A percentile compares a stretch with the other conserved stretches of the same genome.
phyloP scores from a whole-genome alignment of 2,113 vertebrate species.

The Centrocercus urophasianus region DNA sequence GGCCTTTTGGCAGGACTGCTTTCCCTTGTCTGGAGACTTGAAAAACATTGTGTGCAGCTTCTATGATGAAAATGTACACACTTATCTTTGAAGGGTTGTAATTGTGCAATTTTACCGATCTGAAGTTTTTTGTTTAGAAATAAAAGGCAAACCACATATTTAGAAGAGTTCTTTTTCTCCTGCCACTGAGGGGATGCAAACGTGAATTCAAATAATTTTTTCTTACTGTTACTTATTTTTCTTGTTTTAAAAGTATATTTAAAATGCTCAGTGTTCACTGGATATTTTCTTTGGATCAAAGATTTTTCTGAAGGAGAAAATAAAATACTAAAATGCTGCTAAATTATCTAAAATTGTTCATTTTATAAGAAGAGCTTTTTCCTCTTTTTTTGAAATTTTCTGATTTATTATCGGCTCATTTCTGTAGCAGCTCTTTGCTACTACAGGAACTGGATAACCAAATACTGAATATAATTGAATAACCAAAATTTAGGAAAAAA shows the following conservation, averaged over 20 bases:
- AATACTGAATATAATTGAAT: background rate
- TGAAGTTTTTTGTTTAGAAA: background rate
- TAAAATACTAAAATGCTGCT: constrained; percentile 4
- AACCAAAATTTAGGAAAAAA: constrained; percentile 15
- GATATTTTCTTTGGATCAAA: constrained; percentile 34
- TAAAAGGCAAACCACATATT: background rate
- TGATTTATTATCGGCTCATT: background rate
- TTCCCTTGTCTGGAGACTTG: background rate
- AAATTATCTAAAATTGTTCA: background rate
- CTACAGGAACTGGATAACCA: constrained; percentile 33
- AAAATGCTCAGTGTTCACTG: background rate
- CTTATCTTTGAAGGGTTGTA: background rate
- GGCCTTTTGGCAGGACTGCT: background rate
- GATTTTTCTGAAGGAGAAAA: constrained; percentile 19
- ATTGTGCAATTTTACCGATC: background rate
- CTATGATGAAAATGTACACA: background rate
- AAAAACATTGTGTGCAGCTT: background rate
- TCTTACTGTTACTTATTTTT: background rate
- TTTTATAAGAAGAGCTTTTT: constrained; percentile 37
- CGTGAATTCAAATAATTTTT: background rate
- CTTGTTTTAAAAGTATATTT: background rate
- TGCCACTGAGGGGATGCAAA: background rate
- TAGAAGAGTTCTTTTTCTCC: background rate
- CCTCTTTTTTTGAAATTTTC: constrained; percentile 2
- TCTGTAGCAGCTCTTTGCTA: constrained; percentile 20